Evolutionary conservation across 2,797 vertebrate genomes (phyloP).

Genomic region (Cetoscarus ocellatus): DNA sequence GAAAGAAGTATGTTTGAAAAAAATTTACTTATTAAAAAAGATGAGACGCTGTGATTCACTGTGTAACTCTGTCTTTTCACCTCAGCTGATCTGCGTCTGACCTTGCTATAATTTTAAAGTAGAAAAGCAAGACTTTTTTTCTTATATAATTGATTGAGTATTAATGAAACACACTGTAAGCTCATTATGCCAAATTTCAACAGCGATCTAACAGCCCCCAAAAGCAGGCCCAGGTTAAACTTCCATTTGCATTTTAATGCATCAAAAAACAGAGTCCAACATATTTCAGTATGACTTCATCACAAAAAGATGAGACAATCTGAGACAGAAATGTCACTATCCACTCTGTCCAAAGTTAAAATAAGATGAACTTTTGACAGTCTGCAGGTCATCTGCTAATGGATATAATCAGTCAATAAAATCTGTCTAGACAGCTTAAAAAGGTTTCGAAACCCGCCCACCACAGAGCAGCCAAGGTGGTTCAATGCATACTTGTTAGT

Average conservation of each 20-base stretch:
- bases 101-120: constrained; percentile 6
- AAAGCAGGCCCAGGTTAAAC: constrained; percentile 6
- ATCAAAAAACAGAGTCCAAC: constrained; percentile 11
- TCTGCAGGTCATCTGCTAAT: constrained; percentile 39
- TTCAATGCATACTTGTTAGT: constrained; percentile 6
- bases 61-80: too few species aligned
- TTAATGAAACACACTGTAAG: constrained; percentile 37
- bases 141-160: constrained; percentile 18
- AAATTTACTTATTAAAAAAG: constrained; percentile 7
- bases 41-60: too few species aligned
- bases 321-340: constrained; percentile 30
- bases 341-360: constrained; percentile 13
- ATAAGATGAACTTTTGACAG: constrained; percentile 37
- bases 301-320: constrained; percentile 19
- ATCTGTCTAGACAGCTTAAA: constrained; percentile 54
- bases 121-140: not conserved
- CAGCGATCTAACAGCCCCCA: constrained; percentile 14
- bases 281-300: constrained; percentile 39
- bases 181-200: constrained; percentile 37
- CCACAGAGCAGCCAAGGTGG: constrained; percentile 17
- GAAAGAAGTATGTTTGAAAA: not conserved
- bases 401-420: constrained; percentile 63
- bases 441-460: constrained; percentile 46
- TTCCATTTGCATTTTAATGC: constrained; percentile 30
- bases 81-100: not conserved